Evolutionary conservation across 2,797 vertebrate species (phyloP), one percentile per base, ranked within the genome.

Genomic region (Hapalemur alaotrensis): DNA sequence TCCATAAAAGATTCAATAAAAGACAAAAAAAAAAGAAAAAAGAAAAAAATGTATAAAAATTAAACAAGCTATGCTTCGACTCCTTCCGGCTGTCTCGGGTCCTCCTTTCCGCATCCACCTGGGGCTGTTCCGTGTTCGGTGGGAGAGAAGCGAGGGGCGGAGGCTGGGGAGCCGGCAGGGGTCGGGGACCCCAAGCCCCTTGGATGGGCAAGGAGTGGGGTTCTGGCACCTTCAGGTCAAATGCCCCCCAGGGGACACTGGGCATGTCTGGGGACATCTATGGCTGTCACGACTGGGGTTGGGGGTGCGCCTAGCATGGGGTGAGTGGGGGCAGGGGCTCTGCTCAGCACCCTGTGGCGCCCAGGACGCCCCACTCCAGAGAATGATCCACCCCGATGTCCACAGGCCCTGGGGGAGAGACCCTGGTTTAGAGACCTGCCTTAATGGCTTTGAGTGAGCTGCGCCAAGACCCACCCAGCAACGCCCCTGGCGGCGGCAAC

Each of bases 41-140:
- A 92, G 65, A 92, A 92, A 99, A 99, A 97, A 99, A 96, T 97
- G 98, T 98, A 98, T 98, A 98, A 98, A 99, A 96, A 99, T 99
- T 99, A 99, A 99, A 99, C 98, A 99, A 99, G 99, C 98, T 99
- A 99, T 99, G 99, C 99, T 99, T 99, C 98, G 99, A 99, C 98
- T 98, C 98, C 98, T 97, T 89, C 96, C 67, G 67, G 63, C 90
- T 93, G 81, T 65, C 41, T 7, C 2, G 50, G 52, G 35, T 54
- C 59, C 30, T 97, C 76, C n/a, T 95, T 95, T 93, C 59, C 13
- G 23, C 70, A 57, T 25, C 14, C 15, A 0, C 0, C 13, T 15
- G 1, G 22, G 11, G 35, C 81, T n/a, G 14, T 23, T 75, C 23
- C 5, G 7, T 1, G 30, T 69, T 48, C 72, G 8, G 50, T 25